Base-by-base conservation (phyloP, 2,888 invertebrate species). In the Cryptus armator region DNA sequence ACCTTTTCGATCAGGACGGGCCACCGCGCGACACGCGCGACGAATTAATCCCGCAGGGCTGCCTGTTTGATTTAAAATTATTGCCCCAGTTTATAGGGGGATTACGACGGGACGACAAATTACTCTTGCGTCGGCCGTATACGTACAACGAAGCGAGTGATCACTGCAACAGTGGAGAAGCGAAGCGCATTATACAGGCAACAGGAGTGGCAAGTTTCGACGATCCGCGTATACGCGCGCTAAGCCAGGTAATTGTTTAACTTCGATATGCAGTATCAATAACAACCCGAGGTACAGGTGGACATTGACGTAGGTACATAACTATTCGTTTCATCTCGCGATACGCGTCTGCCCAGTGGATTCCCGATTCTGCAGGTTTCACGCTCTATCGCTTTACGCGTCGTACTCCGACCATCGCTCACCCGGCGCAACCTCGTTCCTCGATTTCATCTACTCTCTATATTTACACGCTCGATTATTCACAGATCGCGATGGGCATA, bases 61-160 rank as follows among this genome's bases (percentile, higher is more conserved):
- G 76, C 89, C 87, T 89, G 88, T 91, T 91, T 91, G 91, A 90
- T 91, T 91, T 87, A 90, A 91, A 91, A 91, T 91, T 91, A 91
- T 90, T 89, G 90, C 90, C 86, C 85, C 87, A 89, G 90, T 90
- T 90, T 90, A 88, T 90, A 89, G 77, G 83, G 85, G 90, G 89
- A 90, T 91, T 90, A 91, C 87, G 85, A 86, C 86, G 86, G 86
- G 74, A 84, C 88, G 87, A 87, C 87, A 87, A 90, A 90, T 91
- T 90, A 90, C 89, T 87, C 90, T 88, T 86, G 86, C 78, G 64
- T 70, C 66, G 76, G 46, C 37, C 75, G 44, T 70, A 62, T 81
- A 74, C 51, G 67, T 74, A 72, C 16, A 68, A 70, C 46, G 64
- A 46, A 67, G 66, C 70, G 71, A 68, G 84, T 56, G 70, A 76